A percentile compares a stretch with the other conserved stretches of the same genome.
These are phyloP conservation scores for Sarotherodon lohbergeri DNA, from an alignment of 2,113 vertebrate genomes.

Conservation along the genomic window DNA sequence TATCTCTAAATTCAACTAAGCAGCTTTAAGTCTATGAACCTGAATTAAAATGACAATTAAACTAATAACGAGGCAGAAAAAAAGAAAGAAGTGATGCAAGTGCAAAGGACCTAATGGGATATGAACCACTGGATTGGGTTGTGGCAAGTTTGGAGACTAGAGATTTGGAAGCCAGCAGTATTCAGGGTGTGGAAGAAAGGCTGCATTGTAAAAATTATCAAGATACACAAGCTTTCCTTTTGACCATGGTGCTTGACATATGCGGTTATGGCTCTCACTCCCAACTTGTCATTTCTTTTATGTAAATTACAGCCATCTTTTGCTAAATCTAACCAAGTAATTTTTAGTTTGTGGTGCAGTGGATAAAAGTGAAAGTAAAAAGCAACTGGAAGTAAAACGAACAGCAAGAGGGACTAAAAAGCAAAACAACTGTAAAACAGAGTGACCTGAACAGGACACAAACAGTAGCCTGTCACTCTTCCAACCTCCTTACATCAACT, in stretches of 20 bases:
- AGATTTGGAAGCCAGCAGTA: background rate
- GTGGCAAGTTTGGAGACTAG: background rate
- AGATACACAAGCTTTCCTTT: background rate
- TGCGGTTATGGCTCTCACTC: background rate
- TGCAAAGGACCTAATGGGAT: background rate
- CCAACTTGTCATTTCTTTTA: background rate
- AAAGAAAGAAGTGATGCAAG: background rate
- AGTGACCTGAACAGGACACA: background rate
- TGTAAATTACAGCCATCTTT: accelerated
- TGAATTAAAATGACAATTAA: background rate
- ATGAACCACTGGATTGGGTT: background rate
- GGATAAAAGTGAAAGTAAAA: background rate
- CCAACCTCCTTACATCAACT: background rate
- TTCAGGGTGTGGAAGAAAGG: background rate
- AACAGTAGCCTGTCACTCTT: background rate
- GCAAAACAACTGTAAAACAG: background rate
- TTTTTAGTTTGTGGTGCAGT: background rate
- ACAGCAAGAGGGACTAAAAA: background rate
- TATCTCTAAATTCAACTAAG: background rate
- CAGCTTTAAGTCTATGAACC: background rate
- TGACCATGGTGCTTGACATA: background rate
- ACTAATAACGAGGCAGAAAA: background rate
- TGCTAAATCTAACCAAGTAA: background rate
- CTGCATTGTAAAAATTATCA: accelerated
- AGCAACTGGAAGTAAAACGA: background rate